phyloP scores from a whole-genome alignment of 2,797 vertebrate species.

The Esox masquinongy region DNA sequence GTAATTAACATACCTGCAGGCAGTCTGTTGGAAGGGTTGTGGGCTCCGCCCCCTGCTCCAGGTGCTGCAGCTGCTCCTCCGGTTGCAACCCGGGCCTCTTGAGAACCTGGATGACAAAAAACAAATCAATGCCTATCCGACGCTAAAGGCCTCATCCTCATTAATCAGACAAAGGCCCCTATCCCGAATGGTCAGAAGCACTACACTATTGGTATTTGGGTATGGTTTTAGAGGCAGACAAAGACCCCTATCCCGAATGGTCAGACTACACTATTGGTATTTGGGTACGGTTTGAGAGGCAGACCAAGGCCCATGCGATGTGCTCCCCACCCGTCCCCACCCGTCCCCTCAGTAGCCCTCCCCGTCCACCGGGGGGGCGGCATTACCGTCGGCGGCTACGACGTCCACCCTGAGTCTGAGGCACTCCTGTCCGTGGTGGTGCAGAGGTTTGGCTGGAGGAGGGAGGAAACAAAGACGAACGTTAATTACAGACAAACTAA shows the following conservation, averaged over 20 bases:
- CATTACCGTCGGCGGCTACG: constrained; percentile 80
- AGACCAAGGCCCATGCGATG: neutral
- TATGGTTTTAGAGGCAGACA: no score
- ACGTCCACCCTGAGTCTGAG: constrained; percentile 85
- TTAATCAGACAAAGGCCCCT: neutral
- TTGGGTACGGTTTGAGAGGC: neutral
- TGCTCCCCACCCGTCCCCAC: neutral
- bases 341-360: neutral
- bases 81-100: constrained; percentile 73
- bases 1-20: constrained; percentile 70
- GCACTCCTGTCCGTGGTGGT: constrained; percentile 84
- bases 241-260: no score
- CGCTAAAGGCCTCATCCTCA: neutral
- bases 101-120: constrained; percentile 66
- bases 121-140: constrained; percentile 18
- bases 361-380: neutral
- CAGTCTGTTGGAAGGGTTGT: constrained; percentile 77
- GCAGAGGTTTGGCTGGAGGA: constrained; percentile 85
- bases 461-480: constrained; percentile 43
- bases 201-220: neutral
- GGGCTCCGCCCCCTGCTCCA: constrained; percentile 59
- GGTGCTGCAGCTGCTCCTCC: constrained; percentile 35
- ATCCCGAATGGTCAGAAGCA: neutral
- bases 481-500: constrained; percentile 65
- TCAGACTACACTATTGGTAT: no score